phyloP scores from a whole-genome alignment of 1,140 invertebrate genomes.

The Leptoteleia sp. region DNA sequence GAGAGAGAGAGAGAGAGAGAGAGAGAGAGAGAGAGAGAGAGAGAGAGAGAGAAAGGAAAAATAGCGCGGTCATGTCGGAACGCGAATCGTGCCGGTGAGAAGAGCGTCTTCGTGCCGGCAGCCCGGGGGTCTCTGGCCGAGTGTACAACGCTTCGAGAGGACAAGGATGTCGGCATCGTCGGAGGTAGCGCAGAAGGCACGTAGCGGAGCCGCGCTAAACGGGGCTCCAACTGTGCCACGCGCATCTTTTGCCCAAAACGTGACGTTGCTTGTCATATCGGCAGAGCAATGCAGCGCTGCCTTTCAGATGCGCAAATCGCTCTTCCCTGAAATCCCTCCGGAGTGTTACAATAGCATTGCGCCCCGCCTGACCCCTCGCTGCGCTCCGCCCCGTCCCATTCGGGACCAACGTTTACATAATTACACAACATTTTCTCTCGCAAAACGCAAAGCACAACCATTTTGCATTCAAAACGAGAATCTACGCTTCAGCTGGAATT shows the following conservation, averaged over 20 bases:
- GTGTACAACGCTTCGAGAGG: conserved; percentile 40
- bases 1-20: too few relatives aligned
- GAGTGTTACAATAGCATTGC: conserved; percentile 26
- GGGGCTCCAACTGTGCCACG: conserved; percentile 58
- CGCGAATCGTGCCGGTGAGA: conserved; percentile 54
- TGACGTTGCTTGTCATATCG: conserved; percentile 58
- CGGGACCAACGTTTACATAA: conserved; percentile 16
- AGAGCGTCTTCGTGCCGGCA: conserved; percentile 50
- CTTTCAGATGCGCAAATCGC: conserved; percentile 37
- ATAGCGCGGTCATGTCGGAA: conserved; percentile 44
- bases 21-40: too few relatives aligned
- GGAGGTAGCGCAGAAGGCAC: conserved; percentile 43
- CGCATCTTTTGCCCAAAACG: conserved; percentile 61
- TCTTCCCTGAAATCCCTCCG: conserved; percentile 22
- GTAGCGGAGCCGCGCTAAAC: conserved; percentile 42
- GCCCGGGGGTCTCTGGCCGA: conserved; percentile 50
- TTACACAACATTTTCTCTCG: conserved; percentile 3
- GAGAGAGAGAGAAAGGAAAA: too few relatives aligned
- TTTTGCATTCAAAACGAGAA: too few relatives aligned
- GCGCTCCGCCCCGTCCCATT: neutral
- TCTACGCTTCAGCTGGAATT: too few relatives aligned
- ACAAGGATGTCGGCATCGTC: conserved; percentile 46
- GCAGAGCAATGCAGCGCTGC: conserved; percentile 8
- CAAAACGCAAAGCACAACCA: too few relatives aligned
- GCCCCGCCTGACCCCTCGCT: conserved; percentile 14